phyloP scores from a whole-genome alignment of 2,113 vertebrate species.

The Catagonus wagneri region DNA sequence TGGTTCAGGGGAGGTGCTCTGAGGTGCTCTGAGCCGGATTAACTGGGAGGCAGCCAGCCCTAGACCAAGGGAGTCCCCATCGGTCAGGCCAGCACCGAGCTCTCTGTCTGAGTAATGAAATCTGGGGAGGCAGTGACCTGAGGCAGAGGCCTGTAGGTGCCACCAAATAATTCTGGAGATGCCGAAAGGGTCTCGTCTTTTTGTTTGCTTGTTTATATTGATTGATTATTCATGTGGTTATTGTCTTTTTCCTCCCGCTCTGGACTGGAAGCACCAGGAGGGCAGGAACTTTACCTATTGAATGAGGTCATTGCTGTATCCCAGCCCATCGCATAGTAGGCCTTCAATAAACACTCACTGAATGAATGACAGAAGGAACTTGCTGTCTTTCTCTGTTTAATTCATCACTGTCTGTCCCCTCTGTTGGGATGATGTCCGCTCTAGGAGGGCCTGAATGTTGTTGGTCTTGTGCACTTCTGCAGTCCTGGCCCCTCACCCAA shows the following conservation, averaged over 20 bases:
- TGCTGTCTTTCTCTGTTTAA: neutral
- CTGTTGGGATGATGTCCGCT: neutral
- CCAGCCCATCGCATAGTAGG: rapidly evolving
- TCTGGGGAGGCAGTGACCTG: neutral
- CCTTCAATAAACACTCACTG: neutral
- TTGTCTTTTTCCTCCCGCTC: neutral
- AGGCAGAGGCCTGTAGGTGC: neutral
- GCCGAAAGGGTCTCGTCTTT: neutral
- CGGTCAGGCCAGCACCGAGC: neutral
- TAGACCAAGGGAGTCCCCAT: slow-evolving; percentile 43
- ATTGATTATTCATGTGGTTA: neutral
- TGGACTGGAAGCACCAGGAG: neutral
- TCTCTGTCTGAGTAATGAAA: neutral
- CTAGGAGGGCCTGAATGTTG: neutral
- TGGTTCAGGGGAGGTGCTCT: neutral
- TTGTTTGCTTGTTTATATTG: neutral
- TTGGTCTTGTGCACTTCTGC: neutral
- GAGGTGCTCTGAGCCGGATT: neutral
- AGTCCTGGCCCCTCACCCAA: neutral
- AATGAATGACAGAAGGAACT: neutral
- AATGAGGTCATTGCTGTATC: neutral
- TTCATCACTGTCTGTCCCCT: neutral
- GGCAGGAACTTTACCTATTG: neutral
- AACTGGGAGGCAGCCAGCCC: slow-evolving; percentile 38
- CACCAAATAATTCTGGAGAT: neutral